Base-by-base conservation (phyloP, 23 tunicate genomes). In the Phallusia fumigata region DNA sequence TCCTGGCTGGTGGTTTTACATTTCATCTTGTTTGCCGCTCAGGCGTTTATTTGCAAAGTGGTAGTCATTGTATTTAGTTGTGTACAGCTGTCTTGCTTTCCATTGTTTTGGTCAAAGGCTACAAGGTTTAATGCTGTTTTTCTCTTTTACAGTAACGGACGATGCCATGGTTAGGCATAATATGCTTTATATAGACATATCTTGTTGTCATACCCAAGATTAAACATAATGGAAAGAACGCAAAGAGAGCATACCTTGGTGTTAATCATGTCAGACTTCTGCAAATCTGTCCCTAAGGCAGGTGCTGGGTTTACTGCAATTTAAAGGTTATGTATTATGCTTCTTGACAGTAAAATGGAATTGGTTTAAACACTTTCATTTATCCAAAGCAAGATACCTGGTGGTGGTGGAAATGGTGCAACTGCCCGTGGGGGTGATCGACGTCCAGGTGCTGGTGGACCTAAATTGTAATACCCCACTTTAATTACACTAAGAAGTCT, bases 371-470 rank as follows among this genome's bases (percentile, higher is more conserved):
- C 47, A 40, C 47, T 40, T 40, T 10, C 11, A 26, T 65, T 11
- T 26, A 65, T 30, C 74, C 11, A 6, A 26, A 19, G 53, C 30
- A 73, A 33, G 5, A 22, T 31, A 69, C 35, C 78, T 24, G 78
- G 78, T 82, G 40, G 30, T 32, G 88, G 88, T 31, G 81, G 88
- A 52, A 58, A 22, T 52, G 81, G 35, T 76, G 53, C 32, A 16
- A 15, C 19, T 35, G 72, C 65, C 8, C 31, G 75, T 0, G 52
- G 31, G 10, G 85, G 85, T 35, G 51, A 65, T 65, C 51, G 32
- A 65, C 32, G 64, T 1, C 34, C 30, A 1, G 52, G 77, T 32
- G 31, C 77, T 58, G 52, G 75, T 0, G 83, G 28, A 52, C 51
- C 30, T 74, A 74, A 28, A 33, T 32, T 6, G 33, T 3, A 32